Evolutionary conservation across 2,797 vertebrate genomes (phyloP), one percentile per base, ranked within the genome.

Genomic region (Triplophysa yarkandensis): DNA sequence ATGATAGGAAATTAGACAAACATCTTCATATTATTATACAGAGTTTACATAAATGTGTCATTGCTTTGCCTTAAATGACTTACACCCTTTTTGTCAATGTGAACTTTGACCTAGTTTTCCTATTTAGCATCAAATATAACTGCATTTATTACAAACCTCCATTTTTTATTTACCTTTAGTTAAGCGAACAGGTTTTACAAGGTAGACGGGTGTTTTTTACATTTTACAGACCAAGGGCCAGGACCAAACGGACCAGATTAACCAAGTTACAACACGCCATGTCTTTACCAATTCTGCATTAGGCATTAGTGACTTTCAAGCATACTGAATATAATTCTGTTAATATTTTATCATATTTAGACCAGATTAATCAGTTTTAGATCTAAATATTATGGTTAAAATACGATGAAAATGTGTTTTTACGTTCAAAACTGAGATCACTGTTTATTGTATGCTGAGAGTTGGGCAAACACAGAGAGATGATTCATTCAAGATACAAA

Each of bases 71-170:
- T 54, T 9, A 39, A 14, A 21, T 27, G 34, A n/a, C 30, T 25
- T 32, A 25, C 13, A n/a, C 10, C 6, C 7, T 9, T 11, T n/a
- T 43, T 30, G 43, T 43, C 13, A 23, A n/a, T 2, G 13, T 65
- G 71, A 65, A 6, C 71, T 73, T 73, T 73, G 61, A 63, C 71
- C 71, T 63, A 55, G 6, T 73, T 73, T 32, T 1, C 32, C 3
- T 65, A 39, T 55, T 32, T 32, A 32, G 46, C 17, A 32, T 36
- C n/a, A 4, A 19, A 39, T 25, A 16, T 0, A 3, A 9, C 2
- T 41, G 23, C 36, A 16, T 13, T 17, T 54, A 32, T 43, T 7
- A 43, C 13, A 55, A 30, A 32, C n/a, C 30, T 23, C 0, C 30
- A 5, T 41, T 25, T 27, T n/a, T 55, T 17, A 50, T 54, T 1